Conservation (phyloP, 2,113 vertebrate genomes). For the Etheostoma cragini region DNA sequence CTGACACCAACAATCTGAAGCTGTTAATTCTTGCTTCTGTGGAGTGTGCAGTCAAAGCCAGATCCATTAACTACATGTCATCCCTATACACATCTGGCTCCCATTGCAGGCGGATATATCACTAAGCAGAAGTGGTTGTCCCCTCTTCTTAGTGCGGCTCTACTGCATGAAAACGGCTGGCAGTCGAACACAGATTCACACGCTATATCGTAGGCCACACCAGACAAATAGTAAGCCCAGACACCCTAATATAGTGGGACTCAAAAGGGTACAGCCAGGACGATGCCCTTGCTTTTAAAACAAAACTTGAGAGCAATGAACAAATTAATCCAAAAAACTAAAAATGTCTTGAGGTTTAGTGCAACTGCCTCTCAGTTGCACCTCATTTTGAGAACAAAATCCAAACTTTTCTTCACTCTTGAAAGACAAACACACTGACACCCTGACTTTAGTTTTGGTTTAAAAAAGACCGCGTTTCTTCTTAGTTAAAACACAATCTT, state of each 20-base stretch:
- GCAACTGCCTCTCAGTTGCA: slow-evolving; percentile 18
- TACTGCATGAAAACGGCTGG: slow-evolving; percentile 34
- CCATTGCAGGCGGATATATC: slow-evolving; percentile 68
- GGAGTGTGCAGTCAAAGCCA: slow-evolving; percentile 35
- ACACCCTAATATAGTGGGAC: neutral
- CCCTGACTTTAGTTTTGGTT: slow-evolving; percentile 27
- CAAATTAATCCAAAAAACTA: slow-evolving; percentile 28
- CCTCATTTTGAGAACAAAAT: slow-evolving; percentile 48
- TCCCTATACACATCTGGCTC: slow-evolving; percentile 72
- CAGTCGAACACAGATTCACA: slow-evolving; percentile 57
- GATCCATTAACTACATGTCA: slow-evolving; percentile 64
- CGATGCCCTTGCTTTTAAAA: slow-evolving; percentile 22
- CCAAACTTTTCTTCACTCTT: slow-evolving; percentile 71
- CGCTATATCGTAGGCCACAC: slow-evolving; percentile 13
- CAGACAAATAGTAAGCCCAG: slow-evolving; percentile 6
- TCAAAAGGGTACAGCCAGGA: slow-evolving; percentile 3
- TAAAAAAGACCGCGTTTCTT: slow-evolving; percentile 33
- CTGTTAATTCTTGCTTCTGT: slow-evolving; percentile 62
- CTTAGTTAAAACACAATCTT: slow-evolving; percentile 72
- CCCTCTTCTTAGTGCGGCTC: slow-evolving; percentile 53
- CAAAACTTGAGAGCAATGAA: slow-evolving; percentile 1
- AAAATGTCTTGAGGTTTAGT: slow-evolving; percentile 6
- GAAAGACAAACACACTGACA: slow-evolving; percentile 39
- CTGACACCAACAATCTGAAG: slow-evolving; percentile 48
- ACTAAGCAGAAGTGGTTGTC: slow-evolving; percentile 74